Evolutionary conservation across 1,140 invertebrate genomes (phyloP), one percentile per base, ranked within the genome.

Genomic region (Andricus grossulariae): DNA sequence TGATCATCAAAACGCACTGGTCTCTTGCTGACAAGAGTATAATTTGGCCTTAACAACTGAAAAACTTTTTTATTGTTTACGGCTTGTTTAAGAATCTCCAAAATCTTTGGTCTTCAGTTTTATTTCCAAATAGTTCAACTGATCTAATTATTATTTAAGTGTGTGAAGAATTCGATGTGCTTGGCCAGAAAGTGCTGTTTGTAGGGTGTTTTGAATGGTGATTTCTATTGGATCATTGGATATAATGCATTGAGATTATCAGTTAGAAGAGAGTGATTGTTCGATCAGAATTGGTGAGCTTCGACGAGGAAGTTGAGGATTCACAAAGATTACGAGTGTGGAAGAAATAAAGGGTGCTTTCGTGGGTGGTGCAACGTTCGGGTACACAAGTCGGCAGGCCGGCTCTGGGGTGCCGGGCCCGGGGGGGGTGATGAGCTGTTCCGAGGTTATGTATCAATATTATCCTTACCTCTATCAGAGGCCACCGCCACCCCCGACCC

Each of bases 371-470:
- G 90, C 90, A 84, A 90, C 88, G 88, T 91, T 91, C 88, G 89
- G 89, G 78, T 90, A 91, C 89, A 84, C 88, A 82, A 89, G 89
- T 89, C 88, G 89, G 79, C 90, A 91, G 86, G 87, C 89, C 88
- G 89, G 90, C 89, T 90, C 89, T 86, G 89, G 89, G 87, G 89
- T 87, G 89, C 88, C 90, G 86, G 88, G 90, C 88, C 87, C 88
- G 84, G 88, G 89, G 86, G 90, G 89, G 89, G 90, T 90, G 85
- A 93, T 93, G 93, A 93, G 92, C 90, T 93, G 93, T 87, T 92
- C 92, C 88, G 93, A 93, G 90, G 93, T 93, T 89, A 93, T 93
- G 90, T 93, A 93, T 91, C 93, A 93, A 88, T 93, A 93, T 88
- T 93, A 93, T 87, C 93, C 92, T 85, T 93, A 93, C 87, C 90